These are phyloP conservation scores for Agelastica alni DNA, from an alignment of 2,888 invertebrate species.

Conservation along the genomic window DNA sequence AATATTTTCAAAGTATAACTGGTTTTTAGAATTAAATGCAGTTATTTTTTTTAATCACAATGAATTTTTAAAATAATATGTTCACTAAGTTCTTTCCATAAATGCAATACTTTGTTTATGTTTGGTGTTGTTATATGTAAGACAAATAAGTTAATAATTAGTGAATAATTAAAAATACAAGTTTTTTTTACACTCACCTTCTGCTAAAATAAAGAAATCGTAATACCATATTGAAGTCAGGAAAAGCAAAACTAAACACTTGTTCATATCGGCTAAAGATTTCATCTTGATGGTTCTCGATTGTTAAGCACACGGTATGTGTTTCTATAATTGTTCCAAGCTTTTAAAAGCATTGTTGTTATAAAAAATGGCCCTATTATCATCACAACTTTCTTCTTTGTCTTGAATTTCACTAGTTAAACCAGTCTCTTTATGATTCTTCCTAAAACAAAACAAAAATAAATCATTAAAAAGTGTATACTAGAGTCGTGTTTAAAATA, in stretches of 20 bases:
- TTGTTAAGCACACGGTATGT: constrained; percentile 36
- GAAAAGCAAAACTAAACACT: constrained; percentile 47
- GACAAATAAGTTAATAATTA: too few species aligned
- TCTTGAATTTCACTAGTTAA: not conserved
- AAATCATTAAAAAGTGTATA: too few species aligned
- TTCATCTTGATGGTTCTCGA: constrained; percentile 40
- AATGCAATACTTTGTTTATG: too few species aligned
- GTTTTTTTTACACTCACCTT: constrained; percentile 51
- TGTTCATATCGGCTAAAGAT: constrained; percentile 47
- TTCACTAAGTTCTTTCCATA: too few species aligned
- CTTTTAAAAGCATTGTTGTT: constrained; percentile 19
- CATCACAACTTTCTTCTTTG: not conserved
- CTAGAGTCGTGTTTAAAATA: too few species aligned
- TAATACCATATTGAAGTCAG: constrained; percentile 40
- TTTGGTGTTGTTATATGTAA: too few species aligned
- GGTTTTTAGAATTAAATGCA: too few species aligned
- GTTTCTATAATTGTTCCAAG: constrained; percentile 14
- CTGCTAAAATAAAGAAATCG: constrained; percentile 38
- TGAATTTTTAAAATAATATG: too few species aligned
- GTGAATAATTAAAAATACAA: too few species aligned
- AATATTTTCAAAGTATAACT: too few species aligned
- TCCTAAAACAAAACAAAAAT: not conserved
- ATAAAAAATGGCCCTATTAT: not conserved
- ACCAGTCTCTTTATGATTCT: not conserved
- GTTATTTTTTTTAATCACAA: too few species aligned